These are phyloP conservation scores for Orthosia gracilis DNA, from an alignment of 2,888 invertebrate species.

Conservation along the genomic window DNA sequence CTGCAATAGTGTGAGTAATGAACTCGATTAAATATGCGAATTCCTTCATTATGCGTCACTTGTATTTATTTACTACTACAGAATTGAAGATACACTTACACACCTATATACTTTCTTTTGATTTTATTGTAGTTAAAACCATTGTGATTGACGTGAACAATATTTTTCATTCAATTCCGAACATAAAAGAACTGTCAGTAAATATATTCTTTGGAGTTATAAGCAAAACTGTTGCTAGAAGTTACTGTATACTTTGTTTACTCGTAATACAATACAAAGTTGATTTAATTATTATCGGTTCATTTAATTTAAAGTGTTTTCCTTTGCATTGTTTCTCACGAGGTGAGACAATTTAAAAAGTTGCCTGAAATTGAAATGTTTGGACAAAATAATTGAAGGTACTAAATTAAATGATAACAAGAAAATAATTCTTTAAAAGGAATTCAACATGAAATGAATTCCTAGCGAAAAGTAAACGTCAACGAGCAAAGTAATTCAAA, in stretches of 20 bases:
- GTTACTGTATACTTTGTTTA: background rate
- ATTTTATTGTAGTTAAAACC: constrained; percentile 6
- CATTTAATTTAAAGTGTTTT: constrained; percentile 14
- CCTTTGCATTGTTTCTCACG: constrained; percentile 25
- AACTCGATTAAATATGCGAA: constrained; percentile 51
- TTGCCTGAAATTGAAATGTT: background rate
- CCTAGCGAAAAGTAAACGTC: constrained; percentile 19
- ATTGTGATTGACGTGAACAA: constrained; percentile 6
- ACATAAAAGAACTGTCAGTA: constrained; percentile 2
- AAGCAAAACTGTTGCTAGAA: background rate
- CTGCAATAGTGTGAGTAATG: constrained; percentile 55
- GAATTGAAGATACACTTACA: constrained; percentile 24
- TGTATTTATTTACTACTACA: constrained; percentile 50
- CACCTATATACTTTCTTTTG: constrained; percentile 17
- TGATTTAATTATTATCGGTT: background rate
- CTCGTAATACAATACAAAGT: background rate
- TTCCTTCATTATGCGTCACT: constrained; percentile 59
- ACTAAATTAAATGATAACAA: constrained; percentile 5
- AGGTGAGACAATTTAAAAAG: constrained; percentile 27
- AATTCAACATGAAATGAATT: constrained; percentile 26
- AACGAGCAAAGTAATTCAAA: constrained; percentile 17
- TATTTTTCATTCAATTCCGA: constrained; percentile 3
- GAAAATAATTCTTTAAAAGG: constrained; percentile 16
- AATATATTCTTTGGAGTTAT: background rate
- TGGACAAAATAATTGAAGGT: background rate